A percentile compares a stretch with the other conserved stretches of the same genome.
These are phyloP conservation scores for Drosophila quasianomalipes DNA, from an alignment of 2,888 invertebrate genomes.

Conservation along the genomic window DNA sequence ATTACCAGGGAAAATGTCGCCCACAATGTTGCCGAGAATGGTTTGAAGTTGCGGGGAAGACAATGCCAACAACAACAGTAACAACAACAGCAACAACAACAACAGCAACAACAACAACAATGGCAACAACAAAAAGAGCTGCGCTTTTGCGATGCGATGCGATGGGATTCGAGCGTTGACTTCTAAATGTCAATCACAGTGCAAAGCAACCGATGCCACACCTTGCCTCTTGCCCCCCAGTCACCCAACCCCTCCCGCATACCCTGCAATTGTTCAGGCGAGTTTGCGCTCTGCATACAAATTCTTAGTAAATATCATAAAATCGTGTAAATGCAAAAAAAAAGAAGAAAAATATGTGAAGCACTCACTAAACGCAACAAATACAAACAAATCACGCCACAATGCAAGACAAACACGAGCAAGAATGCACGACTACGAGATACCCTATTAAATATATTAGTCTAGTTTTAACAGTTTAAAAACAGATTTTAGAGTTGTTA, in stretches of 20 bases:
- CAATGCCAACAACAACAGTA: slow-evolving; percentile 48
- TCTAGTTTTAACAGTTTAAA: not conserved
- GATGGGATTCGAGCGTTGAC: slow-evolving; percentile 68
- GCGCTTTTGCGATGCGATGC: slow-evolving; percentile 23
- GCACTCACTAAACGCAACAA: slow-evolving; percentile 48
- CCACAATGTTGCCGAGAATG: slow-evolving; percentile 25
- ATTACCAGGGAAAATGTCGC: slow-evolving; percentile 61
- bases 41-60: slow-evolving; percentile 30
- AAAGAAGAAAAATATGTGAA: slow-evolving; percentile 40
- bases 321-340: slow-evolving; percentile 50
- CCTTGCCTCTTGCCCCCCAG: not conserved
- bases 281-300: slow-evolving; percentile 70
- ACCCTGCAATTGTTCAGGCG: slow-evolving; percentile 37
- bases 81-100: not conserved
- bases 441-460: not conserved
- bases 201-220: not conserved
- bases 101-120: not conserved
- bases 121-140: not conserved
- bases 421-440: not conserved
- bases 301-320: slow-evolving; percentile 74
- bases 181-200: slow-evolving; percentile 78
- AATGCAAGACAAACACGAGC: slow-evolving; percentile 4
- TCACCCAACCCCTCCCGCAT: not conserved
- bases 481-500: accelerated
- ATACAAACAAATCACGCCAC: slow-evolving; percentile 67